These are phyloP conservation scores for Pundamilia nyererei DNA, from an alignment of 2,113 vertebrate genomes.

Conservation along the genomic window DNA sequence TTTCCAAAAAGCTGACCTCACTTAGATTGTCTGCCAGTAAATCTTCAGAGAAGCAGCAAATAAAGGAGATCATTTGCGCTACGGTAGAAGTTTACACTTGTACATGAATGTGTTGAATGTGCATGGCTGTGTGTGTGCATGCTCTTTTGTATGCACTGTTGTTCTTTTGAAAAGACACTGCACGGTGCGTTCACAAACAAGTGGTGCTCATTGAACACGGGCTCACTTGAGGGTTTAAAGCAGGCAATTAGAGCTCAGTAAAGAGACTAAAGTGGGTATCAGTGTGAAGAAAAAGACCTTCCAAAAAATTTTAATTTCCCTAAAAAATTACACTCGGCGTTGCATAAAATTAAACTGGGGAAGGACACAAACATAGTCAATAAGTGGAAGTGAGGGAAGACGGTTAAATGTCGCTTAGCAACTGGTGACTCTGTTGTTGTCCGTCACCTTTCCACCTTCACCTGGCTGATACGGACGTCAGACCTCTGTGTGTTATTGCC, in stretches of 20 bases:
- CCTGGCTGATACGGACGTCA: neutral
- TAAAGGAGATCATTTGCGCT: neutral
- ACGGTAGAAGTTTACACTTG: neutral
- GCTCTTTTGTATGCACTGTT: neutral
- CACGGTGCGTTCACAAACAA: conserved; percentile 2
- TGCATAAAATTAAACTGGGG: neutral
- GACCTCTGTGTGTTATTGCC: neutral
- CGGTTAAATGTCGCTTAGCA: conserved; percentile 46
- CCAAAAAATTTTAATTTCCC: neutral
- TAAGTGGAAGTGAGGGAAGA: neutral
- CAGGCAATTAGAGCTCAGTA: conserved; percentile 4
- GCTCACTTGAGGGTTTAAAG: conserved; percentile 7
- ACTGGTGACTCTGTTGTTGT: conserved; percentile 34
- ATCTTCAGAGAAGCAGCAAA: neutral
- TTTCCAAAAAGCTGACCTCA: conserved; percentile 15
- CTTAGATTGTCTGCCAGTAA: neutral
- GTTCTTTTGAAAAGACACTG: neutral
- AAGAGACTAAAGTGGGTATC: neutral
- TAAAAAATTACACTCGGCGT: neutral
- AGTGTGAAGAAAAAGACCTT: neutral
- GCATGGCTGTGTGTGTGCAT: neutral
- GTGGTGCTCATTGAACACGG: neutral
- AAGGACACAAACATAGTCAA: neutral
- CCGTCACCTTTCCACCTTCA: conserved; percentile 31
- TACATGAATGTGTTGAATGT: neutral